Conservation (phyloP, 2,113 vertebrate species). For the Caretta caretta region DNA sequence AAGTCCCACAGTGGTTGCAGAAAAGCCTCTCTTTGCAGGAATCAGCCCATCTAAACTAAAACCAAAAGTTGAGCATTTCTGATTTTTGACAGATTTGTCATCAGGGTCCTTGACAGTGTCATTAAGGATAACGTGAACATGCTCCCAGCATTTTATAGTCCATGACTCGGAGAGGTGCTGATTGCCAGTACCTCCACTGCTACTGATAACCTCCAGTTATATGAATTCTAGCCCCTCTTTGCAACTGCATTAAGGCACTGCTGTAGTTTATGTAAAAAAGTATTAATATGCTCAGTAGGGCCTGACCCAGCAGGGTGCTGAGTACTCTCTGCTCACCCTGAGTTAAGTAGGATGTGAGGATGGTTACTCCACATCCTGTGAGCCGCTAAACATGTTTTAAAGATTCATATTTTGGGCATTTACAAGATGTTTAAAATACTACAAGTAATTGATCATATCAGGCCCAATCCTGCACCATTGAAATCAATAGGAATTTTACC, state of each 20-base stretch:
- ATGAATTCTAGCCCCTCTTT: neutral
- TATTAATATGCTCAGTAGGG: neutral
- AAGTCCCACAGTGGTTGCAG: accelerated
- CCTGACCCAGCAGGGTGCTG: neutral
- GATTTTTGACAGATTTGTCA: neutral
- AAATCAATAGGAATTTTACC: neutral
- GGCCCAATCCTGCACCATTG: accelerated
- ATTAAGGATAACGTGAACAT: neutral
- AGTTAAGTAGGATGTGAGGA: neutral
- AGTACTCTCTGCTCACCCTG: neutral
- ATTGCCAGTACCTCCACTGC: neutral
- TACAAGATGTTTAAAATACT: neutral
- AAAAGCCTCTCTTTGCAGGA: neutral
- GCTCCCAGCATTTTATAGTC: neutral
- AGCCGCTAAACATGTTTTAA: neutral
- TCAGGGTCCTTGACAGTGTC: neutral
- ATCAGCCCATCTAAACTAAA: neutral
- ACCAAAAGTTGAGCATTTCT: neutral
- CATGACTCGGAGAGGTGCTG: neutral
- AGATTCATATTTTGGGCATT: neutral
- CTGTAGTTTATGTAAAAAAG: neutral
- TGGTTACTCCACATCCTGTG: too few species aligned
- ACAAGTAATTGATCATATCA: neutral
- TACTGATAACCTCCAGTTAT: neutral
- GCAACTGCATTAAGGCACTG: accelerated